Evolutionary conservation across 1,140 invertebrate species (phyloP).

Genomic region (Tribolium castaneum): DNA sequence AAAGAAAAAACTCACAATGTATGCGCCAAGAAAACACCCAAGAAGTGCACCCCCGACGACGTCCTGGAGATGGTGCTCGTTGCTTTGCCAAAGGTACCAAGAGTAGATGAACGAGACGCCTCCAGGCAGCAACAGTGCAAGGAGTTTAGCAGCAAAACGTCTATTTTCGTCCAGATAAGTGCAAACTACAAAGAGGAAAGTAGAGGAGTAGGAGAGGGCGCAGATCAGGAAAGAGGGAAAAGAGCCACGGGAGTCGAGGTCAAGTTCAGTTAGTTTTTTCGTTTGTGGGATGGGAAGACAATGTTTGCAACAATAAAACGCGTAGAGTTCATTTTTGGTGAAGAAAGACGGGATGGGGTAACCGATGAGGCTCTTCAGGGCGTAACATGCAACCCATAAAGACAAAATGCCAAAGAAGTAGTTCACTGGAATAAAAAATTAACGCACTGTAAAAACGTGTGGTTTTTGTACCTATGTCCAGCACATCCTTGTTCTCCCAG

Average conservation of each 20-base stretch:
- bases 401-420: background rate
- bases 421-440: background rate
- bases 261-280: background rate
- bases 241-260: background rate
- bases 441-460: background rate
- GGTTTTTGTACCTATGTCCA: background rate
- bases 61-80: slow-evolving; percentile 15
- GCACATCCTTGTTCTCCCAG: background rate
- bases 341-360: background rate
- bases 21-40: background rate
- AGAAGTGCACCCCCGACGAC: background rate
- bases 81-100: background rate
- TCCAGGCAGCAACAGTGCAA: background rate
- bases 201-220: background rate
- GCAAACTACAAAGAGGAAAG: background rate
- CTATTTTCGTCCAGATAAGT: background rate
- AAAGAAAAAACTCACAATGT: background rate
- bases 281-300: background rate
- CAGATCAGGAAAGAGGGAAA: slow-evolving; percentile 3
- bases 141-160: background rate
- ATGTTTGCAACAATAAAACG: background rate
- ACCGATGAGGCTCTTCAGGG: background rate
- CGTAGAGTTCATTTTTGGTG: background rate
- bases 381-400: background rate
- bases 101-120: background rate